Conservation (phyloP, 2,888 invertebrate genomes). For the Dicycla oo region DNA sequence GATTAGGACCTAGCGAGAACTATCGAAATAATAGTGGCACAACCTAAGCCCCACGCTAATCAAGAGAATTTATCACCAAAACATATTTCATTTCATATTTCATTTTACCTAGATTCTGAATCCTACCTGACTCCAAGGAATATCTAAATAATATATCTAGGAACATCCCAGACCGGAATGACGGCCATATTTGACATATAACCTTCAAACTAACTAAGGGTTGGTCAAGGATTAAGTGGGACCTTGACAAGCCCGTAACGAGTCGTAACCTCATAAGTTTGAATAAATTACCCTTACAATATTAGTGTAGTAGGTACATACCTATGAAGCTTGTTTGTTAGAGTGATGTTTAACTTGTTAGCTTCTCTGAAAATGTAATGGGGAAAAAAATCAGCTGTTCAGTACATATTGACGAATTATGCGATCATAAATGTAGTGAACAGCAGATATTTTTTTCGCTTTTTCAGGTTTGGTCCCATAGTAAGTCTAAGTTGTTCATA, state of each 20-base stretch:
- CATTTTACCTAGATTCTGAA: slow-evolving; percentile 5
- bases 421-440: too few species aligned
- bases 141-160: slow-evolving; percentile 37
- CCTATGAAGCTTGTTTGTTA: too few species aligned
- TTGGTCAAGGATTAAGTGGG: slow-evolving; percentile 44
- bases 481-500: too few species aligned
- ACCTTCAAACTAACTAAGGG: slow-evolving; percentile 48
- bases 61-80: slow-evolving; percentile 11
- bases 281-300: slow-evolving; percentile 12
- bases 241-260: slow-evolving; percentile 53
- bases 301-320: too few species aligned
- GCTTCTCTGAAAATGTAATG: too few species aligned
- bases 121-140: slow-evolving; percentile 1
- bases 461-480: too few species aligned
- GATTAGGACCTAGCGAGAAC: slow-evolving; percentile 5
- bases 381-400: too few species aligned
- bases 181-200: slow-evolving; percentile 44
- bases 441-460: too few species aligned
- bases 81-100: slow-evolving; percentile 20
- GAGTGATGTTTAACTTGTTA: too few species aligned
- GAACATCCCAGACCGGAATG: background rate
- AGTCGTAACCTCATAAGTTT: slow-evolving; percentile 25
- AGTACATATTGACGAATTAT: too few species aligned
- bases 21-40: background rate
- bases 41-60: slow-evolving; percentile 14